These are phyloP conservation scores for Scomber colias DNA, from an alignment of 2,113 vertebrate species.

Conservation along the genomic window DNA sequence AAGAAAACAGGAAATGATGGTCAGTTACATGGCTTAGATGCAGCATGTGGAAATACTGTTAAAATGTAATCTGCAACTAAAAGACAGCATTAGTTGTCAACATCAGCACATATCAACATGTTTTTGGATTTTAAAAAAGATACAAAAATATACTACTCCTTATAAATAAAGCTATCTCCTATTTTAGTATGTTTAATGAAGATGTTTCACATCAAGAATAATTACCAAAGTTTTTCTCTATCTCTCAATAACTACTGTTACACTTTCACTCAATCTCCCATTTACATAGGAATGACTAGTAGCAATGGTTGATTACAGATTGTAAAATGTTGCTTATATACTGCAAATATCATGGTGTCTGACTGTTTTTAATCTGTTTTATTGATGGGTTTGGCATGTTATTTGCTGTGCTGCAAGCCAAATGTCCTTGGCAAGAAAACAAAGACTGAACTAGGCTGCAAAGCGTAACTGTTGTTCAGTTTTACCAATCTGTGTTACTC, in stretches of 20 bases:
- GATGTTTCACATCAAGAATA: no score
- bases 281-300: neutral
- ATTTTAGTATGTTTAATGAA: no score
- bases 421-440: no score
- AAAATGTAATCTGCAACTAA: neutral
- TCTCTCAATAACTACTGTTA: no score
- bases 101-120: neutral
- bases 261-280: no score
- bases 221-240: no score
- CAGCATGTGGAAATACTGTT: neutral
- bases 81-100: neutral
- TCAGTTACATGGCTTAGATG: neutral
- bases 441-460: neutral
- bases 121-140: neutral
- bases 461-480: neutral
- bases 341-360: no score
- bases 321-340: no score
- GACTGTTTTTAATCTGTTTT: no score
- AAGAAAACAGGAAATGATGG: neutral
- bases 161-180: neutral
- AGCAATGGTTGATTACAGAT: neutral
- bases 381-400: no score
- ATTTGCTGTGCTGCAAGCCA: no score
- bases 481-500: slow-evolving; percentile 4
- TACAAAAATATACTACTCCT: no score